Evolutionary conservation across 2,888 invertebrate genomes (phyloP), one percentile per base, ranked within the genome.

Genomic region (Mylabris sibirica): DNA sequence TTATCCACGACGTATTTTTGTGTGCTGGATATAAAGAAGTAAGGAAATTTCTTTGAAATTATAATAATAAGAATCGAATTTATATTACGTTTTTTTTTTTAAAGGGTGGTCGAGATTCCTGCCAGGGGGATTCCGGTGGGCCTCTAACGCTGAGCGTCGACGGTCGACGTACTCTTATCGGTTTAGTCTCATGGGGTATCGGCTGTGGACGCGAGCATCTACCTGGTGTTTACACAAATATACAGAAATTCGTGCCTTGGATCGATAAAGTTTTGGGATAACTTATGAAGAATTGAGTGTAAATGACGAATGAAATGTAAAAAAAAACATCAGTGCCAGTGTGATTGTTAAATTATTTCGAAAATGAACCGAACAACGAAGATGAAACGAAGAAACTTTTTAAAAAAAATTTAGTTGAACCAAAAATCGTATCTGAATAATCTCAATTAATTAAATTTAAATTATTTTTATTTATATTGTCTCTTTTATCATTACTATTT

Each of bases 21-120:
- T 97, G 97, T 81, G 97, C 97, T 0, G 97, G 97, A 3, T 97
- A 96, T 79, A 96, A 96, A 83, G 95, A 96, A 86, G 95, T 94
- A 77, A 88, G 88, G 44, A 14, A 35, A 5, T 9, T 53, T 38
- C 38, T 9, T 65, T 59, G 14, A 24, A 34, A 64, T 20, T 61
- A 22, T 53, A n/a, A n/a, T n/a, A n/a, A n/a, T 30, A 0, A 1
- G 30, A 30, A 1, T 60, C 0, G 14, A 34, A 17, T 44, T 60
- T 20, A 30, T 64, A 30, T 64, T 66, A 20, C 26, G 38, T 66
- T 30, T 22, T 20, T 80, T 78, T 34, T 80, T n/a, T n/a, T n/a
- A n/a, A n/a, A 90, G 88, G 92, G 92, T 0, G 92, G 92, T 0
- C 85, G 92, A 0, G 92, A 92, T 79, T 92, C 92, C 60, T 92